Evolutionary conservation across 1,140 invertebrate genomes (phyloP).

Genomic region (Aradophagus sp.): DNA sequence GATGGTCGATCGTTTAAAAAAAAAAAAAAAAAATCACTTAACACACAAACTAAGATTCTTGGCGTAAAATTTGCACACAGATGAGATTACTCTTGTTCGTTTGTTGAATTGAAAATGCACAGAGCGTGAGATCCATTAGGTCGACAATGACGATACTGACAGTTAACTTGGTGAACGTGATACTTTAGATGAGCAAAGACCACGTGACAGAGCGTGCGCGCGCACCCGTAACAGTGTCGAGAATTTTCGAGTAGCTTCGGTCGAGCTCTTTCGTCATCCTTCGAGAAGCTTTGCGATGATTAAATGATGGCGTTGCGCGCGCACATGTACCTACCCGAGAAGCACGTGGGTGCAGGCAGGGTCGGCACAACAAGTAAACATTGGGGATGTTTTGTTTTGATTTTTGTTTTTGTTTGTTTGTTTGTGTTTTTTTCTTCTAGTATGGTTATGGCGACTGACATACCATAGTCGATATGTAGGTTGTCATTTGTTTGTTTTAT

Average conservation of each 20-base stretch:
- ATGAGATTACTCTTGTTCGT: neutral
- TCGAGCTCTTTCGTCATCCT: slow-evolving; percentile 3
- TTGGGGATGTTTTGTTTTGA: neutral
- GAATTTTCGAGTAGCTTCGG: slow-evolving; percentile 45
- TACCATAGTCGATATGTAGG: too few relatives aligned
- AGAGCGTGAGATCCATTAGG: neutral
- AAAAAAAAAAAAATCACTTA: neutral
- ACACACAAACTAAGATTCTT: neutral
- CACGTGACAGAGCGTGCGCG: slow-evolving; percentile 48
- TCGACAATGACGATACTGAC: slow-evolving; percentile 57
- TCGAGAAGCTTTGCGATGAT: slow-evolving; percentile 20
- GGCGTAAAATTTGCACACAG: neutral
- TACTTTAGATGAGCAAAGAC: slow-evolving; percentile 43
- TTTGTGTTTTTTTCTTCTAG: too few relatives aligned
- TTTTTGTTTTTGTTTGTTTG: too few relatives aligned
- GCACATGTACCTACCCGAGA: neutral
- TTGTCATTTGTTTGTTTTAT: too few relatives aligned
- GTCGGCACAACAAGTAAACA: slow-evolving; percentile 2
- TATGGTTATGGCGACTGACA: too few relatives aligned
- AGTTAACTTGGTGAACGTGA: slow-evolving; percentile 12
- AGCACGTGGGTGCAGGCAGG: slow-evolving; percentile 17
- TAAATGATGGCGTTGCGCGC: slow-evolving; percentile 6
- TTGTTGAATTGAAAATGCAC: neutral
- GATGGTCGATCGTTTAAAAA: neutral
- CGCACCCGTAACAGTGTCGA: too few relatives aligned